Conservation (phyloP, 2,113 vertebrate species). For the Hystrix cristata region DNA sequence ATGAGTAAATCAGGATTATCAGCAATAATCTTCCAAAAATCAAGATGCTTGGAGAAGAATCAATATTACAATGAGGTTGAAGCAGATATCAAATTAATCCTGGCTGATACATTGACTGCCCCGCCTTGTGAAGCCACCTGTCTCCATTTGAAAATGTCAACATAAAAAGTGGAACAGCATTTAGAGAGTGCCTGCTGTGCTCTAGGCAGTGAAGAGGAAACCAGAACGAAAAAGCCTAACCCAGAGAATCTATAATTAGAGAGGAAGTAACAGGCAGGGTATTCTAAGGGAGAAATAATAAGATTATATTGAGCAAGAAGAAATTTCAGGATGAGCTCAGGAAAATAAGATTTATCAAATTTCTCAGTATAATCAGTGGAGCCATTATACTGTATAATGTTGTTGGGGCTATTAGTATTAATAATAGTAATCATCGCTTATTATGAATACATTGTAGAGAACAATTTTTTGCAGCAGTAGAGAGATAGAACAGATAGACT, state of each 20-base stretch:
- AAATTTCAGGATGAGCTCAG: slow-evolving; percentile 76
- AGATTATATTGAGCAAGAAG: slow-evolving; percentile 72
- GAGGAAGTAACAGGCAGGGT: slow-evolving; percentile 20
- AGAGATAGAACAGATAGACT: slow-evolving; percentile 77
- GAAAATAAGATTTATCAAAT: slow-evolving; percentile 77
- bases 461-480: slow-evolving; percentile 69
- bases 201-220: slow-evolving; percentile 58
- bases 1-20: background rate
- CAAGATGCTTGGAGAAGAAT: slow-evolving; percentile 51
- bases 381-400: slow-evolving; percentile 71
- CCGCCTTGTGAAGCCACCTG: slow-evolving; percentile 48
- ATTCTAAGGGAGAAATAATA: slow-evolving; percentile 64
- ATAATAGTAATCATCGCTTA: slow-evolving; percentile 80
- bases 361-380: slow-evolving; percentile 70
- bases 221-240: slow-evolving; percentile 47
- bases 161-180: slow-evolving; percentile 61
- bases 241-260: slow-evolving; percentile 71
- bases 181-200: background rate
- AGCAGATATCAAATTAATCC: slow-evolving; percentile 70
- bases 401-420: slow-evolving; percentile 79
- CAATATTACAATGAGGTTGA: slow-evolving; percentile 64
- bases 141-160: slow-evolving; percentile 56
- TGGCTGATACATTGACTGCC: slow-evolving; percentile 47
- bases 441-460: slow-evolving; percentile 27
- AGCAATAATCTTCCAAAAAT: slow-evolving; percentile 46